A percentile compares a stretch with the other conserved stretches of the same genome.
phyloP scores from a whole-genome alignment of 2,113 vertebrate genomes.

The Tretioscincus oriximinensis region DNA sequence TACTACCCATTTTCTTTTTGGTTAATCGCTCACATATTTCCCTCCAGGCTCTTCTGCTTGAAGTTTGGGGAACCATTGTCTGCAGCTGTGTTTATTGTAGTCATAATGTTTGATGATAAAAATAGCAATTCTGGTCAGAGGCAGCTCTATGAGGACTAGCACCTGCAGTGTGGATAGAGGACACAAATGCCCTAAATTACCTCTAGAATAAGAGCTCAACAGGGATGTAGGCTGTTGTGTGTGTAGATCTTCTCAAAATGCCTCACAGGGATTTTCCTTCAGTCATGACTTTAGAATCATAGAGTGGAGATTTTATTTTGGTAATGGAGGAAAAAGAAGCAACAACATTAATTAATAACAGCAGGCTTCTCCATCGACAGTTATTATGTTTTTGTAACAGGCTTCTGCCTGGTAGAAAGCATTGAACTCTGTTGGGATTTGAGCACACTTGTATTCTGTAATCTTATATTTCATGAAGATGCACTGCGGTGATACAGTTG shows the following conservation, averaged over 20 bases:
- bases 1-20: background rate
- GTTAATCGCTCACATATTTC: background rate
- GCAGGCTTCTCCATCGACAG: slow-evolving; percentile 3
- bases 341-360: slow-evolving; percentile 7
- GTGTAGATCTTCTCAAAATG: background rate
- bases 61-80: background rate
- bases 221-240: background rate
- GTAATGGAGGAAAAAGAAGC: background rate
- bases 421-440: background rate
- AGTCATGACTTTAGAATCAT: background rate
- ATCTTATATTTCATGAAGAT: background rate
- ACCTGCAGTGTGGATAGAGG: too few relatives aligned
- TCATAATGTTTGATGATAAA: slow-evolving; percentile 1
- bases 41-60: background rate
- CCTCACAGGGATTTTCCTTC: background rate
- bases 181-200: background rate
- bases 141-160: background rate
- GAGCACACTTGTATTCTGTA: background rate
- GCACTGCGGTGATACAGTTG: background rate
- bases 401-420: background rate
- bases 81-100: background rate
- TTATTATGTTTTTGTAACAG: slow-evolving; percentile 3
- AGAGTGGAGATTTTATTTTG: background rate
- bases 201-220: too few relatives aligned
- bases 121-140: background rate